Evolutionary conservation across 1,140 invertebrate species (phyloP).

Genomic region (Pseudomyrmex flavicornis): DNA sequence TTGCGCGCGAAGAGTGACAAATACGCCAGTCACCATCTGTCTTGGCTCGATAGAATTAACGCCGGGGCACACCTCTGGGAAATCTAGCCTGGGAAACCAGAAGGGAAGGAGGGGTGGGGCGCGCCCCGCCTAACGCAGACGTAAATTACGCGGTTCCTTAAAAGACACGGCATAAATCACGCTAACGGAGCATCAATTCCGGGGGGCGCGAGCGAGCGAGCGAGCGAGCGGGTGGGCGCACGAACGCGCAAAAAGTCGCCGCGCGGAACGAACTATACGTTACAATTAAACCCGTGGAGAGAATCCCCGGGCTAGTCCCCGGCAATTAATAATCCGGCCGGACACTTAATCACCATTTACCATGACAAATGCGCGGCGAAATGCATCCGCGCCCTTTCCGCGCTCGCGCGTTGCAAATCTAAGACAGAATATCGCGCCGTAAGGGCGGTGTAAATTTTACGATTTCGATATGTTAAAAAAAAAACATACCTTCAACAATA

Average conservation of each 20-base stretch:
- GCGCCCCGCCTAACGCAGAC: conserved; percentile 38
- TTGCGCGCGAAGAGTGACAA: conserved; percentile 40
- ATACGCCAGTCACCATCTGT: conserved; percentile 59
- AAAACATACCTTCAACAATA: too few species aligned
- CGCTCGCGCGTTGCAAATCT: conserved; percentile 8
- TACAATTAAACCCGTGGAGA: conserved; percentile 58
- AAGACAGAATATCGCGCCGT: background rate
- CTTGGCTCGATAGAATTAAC: conserved; percentile 60
- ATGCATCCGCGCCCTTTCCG: conserved; percentile 50
- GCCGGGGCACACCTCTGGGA: conserved; percentile 53
- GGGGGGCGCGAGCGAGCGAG: background rate
- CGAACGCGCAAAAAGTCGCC: conserved; percentile 55
- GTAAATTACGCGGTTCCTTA: conserved; percentile 62
- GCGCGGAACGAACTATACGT: conserved; percentile 59
- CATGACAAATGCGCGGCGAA: conserved; percentile 54
- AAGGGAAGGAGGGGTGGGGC: background rate
- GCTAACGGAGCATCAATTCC: conserved; percentile 58
- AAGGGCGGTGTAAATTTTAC: too few species aligned
- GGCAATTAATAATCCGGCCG: conserved; percentile 60
- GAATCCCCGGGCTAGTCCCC: conserved; percentile 46
- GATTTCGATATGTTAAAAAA: too few species aligned
- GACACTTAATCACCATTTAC: conserved; percentile 62
- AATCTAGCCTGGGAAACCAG: conserved; percentile 48
- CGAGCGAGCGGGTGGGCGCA: conserved; percentile 10
- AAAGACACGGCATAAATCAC: conserved; percentile 60